Base-by-base conservation (phyloP, 2,113 vertebrate genomes). In the Sinocyclocheilus grahami region DNA sequence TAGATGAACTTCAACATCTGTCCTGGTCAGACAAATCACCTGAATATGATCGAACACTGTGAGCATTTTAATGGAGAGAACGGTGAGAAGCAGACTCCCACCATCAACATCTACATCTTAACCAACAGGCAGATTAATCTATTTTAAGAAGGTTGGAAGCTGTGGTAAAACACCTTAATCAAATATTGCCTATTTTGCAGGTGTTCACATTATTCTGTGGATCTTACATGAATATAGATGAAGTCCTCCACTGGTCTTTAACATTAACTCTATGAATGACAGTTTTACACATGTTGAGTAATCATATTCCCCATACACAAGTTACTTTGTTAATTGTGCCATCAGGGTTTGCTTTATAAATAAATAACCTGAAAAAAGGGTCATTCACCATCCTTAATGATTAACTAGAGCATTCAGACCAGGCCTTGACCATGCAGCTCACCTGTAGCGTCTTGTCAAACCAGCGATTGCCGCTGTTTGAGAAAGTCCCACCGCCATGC, bases 381-480 rank as follows among this genome's bases (percentile, higher is more conserved):
- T 67, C 13, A 30, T 67, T 67, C 27, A 30, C 27, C 63, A 30
- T 60, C 6, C 27, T 67, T 67, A 30, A 2, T 18, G 18, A 37
- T 69, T 5, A 69, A 67, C 13, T 0, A 69, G 65, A 33, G 5
- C 67, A 37, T 37, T 71, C 4, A 11, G 18, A 22, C 10, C 4
- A 22, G 20, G 18, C 33, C 46, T 67, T 3, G 18, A 14, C 18
- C n/a, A 46, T 51, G 65, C 16, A 20, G 7, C 22, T 60, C 86
- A 96, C 96, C 95, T 97, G 96, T 78, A 97, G 88, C 0, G 96
- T 96, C 91, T 97, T 97, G 90, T 97, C 96, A 80, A 97, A 97
- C 96, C 96, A 97, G 72, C 96, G 96, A 90, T 97, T 97, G 7
- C 96, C 96, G 0, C 95, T 96, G 93, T 96, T 97, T 83, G 96